Evolutionary conservation across 2,113 vertebrate genomes (phyloP).

Genomic region (Microcebus tavaratra): DNA sequence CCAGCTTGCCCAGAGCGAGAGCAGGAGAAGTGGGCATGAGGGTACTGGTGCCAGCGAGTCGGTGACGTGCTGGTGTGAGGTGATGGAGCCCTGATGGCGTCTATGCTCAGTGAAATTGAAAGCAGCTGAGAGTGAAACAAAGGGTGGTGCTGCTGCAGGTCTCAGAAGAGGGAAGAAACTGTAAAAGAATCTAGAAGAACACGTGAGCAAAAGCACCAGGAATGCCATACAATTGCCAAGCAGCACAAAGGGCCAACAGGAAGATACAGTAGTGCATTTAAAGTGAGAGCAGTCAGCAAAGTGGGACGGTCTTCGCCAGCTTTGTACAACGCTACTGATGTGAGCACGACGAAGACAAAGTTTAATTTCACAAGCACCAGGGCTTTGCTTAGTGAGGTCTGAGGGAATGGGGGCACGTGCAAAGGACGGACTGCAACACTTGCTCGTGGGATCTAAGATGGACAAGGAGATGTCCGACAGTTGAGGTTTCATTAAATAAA

Average conservation of each 20-base stretch:
- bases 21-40: neutral
- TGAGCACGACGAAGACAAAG: neutral
- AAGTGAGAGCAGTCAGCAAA: neutral
- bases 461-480: neutral
- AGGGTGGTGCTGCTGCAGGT: neutral
- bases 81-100: rapidly evolving
- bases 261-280: rapidly evolving
- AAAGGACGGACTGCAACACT: neutral
- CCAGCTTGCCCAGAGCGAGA: neutral
- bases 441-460: neutral
- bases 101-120: neutral
- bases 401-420: neutral
- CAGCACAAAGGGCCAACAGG: neutral
- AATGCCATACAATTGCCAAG: neutral
- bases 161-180: neutral
- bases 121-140: neutral
- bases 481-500: neutral
- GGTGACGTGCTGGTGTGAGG: rapidly evolving
- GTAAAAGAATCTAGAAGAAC: neutral
- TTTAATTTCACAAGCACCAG: neutral
- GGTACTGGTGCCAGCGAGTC: rapidly evolving
- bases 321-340: no score
- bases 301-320: neutral
- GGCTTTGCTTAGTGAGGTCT: neutral
- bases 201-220: neutral